These are phyloP conservation scores for Percina caprodes DNA, from an alignment of 2,113 vertebrate species.

Conservation along the genomic window DNA sequence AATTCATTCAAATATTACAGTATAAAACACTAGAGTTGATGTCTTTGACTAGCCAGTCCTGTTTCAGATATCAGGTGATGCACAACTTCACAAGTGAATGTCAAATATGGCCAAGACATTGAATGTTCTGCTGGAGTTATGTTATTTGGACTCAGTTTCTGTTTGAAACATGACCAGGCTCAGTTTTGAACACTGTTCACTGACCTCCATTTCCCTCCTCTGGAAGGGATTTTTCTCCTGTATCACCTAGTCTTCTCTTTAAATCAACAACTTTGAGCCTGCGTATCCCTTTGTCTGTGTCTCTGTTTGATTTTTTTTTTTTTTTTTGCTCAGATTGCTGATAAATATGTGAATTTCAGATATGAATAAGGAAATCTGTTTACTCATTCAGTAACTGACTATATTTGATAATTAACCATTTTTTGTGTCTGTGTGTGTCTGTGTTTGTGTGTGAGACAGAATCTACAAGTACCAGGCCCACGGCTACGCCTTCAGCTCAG, in stretches of 20 bases:
- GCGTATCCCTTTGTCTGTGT: not conserved
- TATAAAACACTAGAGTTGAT: not conserved
- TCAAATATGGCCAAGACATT: not conserved
- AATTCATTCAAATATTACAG: not conserved
- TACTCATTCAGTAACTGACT: not conserved
- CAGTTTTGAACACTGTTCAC: conserved; percentile 3
- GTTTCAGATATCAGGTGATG: not conserved
- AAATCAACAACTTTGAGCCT: conserved; percentile 11
- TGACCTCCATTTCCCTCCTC: conserved; percentile 31
- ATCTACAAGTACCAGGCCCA: conserved; percentile 99
- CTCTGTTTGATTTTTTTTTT: not conserved
- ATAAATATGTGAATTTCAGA: not conserved
- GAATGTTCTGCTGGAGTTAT: not conserved
- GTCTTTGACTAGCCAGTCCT: not conserved
- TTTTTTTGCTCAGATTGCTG: not conserved
- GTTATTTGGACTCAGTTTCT: conserved; percentile 20
- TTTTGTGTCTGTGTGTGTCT: not conserved
- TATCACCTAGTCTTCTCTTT: conserved; percentile 18
- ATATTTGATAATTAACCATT: not conserved
- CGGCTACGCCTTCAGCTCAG: conserved; percentile 93
- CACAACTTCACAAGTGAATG: not conserved
- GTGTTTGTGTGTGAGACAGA: conserved; percentile 74
- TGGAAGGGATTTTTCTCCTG: conserved; percentile 40
- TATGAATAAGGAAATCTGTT: not conserved
- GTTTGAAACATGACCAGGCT: conserved; percentile 17